Conservation (phyloP, 2,797 vertebrate genomes). For the Columba guinea region DNA sequence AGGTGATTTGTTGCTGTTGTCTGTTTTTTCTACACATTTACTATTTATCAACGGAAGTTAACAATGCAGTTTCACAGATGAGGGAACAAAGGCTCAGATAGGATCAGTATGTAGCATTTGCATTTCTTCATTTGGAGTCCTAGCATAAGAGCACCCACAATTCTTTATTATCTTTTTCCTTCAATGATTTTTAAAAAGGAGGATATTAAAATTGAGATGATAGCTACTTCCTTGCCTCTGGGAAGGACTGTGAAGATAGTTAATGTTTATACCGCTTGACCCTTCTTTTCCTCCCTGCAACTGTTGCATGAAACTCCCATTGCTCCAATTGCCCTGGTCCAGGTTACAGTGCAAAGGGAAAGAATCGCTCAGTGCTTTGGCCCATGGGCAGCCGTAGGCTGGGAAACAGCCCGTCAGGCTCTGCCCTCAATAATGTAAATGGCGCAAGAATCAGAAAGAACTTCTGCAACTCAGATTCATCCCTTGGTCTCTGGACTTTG, state of each 20-base stretch:
- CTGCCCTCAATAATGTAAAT: not conserved
- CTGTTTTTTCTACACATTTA: not conserved
- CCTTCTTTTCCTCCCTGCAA: not conserved
- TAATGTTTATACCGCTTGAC: slow-evolving; percentile 16
- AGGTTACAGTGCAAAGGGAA: not conserved
- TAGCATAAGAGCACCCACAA: not conserved
- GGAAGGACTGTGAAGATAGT: slow-evolving; percentile 1
- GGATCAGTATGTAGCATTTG: slow-evolving; percentile 38
- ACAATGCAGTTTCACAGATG: slow-evolving; percentile 30
- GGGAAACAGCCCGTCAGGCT: not conserved
- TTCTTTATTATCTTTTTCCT: slow-evolving; percentile 30
- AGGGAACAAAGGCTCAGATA: slow-evolving; percentile 45
- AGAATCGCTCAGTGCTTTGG: not conserved
- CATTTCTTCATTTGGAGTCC: slow-evolving; percentile 26
- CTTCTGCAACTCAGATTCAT: not conserved
- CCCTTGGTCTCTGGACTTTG: not conserved
- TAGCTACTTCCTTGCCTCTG: not conserved
- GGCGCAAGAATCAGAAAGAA: not conserved
- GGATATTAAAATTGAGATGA: slow-evolving; percentile 22
- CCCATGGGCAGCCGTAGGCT: not conserved
- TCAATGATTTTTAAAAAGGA: slow-evolving; percentile 25
- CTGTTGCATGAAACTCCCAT: fast-evolving
- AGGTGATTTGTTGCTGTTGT: not conserved
- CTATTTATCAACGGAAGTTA: slow-evolving; percentile 8
- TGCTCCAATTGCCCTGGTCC: not conserved